Evolutionary conservation across 2,113 vertebrate species (phyloP).

Genomic region (Cololabis saira): DNA sequence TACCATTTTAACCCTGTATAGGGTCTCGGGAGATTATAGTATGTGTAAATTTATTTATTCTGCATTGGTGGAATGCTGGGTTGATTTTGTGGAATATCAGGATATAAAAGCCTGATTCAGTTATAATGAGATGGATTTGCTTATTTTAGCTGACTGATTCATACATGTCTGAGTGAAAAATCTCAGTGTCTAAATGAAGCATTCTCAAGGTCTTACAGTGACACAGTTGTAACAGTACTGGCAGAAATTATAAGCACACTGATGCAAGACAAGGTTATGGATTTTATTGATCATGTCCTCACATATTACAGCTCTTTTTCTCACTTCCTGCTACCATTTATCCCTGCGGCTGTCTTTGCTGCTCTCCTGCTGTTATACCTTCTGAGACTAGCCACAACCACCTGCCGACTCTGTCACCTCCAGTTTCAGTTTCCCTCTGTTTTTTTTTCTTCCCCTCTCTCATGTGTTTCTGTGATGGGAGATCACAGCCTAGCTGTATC

Average conservation of each 20-base stretch:
- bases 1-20: too few species aligned
- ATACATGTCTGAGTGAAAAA: too few species aligned
- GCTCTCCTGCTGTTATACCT: slow-evolving; percentile 10
- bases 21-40: too few species aligned
- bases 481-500: slow-evolving; percentile 65
- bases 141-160: background rate
- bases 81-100: background rate
- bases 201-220: too few species aligned
- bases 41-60: background rate
- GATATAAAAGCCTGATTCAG: background rate
- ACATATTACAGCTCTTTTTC: background rate
- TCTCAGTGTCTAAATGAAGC: too few species aligned
- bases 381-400: slow-evolving; percentile 24
- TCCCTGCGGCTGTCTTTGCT: background rate
- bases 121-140: background rate
- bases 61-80: background rate
- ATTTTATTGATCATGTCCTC: slow-evolving; percentile 53
- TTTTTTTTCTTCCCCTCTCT: slow-evolving; percentile 4
- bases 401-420: slow-evolving; percentile 33
- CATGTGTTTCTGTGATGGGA: slow-evolving; percentile 9
- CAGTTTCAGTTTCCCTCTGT: slow-evolving; percentile 8
- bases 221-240: background rate
- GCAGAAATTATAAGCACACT: slow-evolving; percentile 23
- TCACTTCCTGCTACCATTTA: background rate
- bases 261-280: slow-evolving; percentile 22